These are phyloP conservation scores for Thymelicus acteon DNA, from an alignment of 2,888 invertebrate species.

Conservation along the genomic window DNA sequence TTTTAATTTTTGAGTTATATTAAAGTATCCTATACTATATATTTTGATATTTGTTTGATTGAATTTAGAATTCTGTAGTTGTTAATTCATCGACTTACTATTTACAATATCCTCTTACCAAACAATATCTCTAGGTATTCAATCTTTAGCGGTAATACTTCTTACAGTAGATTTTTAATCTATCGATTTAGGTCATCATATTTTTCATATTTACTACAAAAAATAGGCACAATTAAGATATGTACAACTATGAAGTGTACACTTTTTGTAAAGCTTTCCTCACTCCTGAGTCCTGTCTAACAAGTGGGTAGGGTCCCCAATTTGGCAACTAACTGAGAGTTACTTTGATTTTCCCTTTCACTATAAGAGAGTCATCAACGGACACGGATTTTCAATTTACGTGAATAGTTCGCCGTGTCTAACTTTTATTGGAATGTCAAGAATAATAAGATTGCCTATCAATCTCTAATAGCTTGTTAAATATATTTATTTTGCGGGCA, in stretches of 20 bases:
- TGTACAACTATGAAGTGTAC: not conserved
- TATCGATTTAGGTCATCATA: too few relatives aligned
- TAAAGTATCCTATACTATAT: too few relatives aligned
- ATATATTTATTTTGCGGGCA: not conserved
- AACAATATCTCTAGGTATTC: too few relatives aligned
- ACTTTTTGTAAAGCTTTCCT: not conserved
- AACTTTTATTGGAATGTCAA: slow-evolving; percentile 45
- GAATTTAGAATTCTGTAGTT: too few relatives aligned
- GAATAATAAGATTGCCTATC: slow-evolving; percentile 10
- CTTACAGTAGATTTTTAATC: too few relatives aligned
- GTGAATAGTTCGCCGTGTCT: slow-evolving; percentile 62
- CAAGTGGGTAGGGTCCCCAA: slow-evolving; percentile 43
- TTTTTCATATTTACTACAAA: slow-evolving; percentile 4
- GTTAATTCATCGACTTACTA: too few relatives aligned
- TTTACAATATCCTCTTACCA: too few relatives aligned
- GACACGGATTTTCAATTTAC: slow-evolving; percentile 75
- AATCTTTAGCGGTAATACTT: too few relatives aligned
- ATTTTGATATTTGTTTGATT: too few relatives aligned
- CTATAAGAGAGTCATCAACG: slow-evolving; percentile 57
- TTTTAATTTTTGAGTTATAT: too few relatives aligned
- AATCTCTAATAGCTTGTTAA: not conserved
- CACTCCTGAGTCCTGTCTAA: slow-evolving; percentile 17
- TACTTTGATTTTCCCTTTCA: slow-evolving; percentile 70
- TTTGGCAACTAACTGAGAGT: slow-evolving; percentile 53
- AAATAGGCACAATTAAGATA: not conserved